These are phyloP conservation scores for Gryon sp. DNA, from an alignment of 1,140 invertebrate species.

Conservation along the genomic window DNA sequence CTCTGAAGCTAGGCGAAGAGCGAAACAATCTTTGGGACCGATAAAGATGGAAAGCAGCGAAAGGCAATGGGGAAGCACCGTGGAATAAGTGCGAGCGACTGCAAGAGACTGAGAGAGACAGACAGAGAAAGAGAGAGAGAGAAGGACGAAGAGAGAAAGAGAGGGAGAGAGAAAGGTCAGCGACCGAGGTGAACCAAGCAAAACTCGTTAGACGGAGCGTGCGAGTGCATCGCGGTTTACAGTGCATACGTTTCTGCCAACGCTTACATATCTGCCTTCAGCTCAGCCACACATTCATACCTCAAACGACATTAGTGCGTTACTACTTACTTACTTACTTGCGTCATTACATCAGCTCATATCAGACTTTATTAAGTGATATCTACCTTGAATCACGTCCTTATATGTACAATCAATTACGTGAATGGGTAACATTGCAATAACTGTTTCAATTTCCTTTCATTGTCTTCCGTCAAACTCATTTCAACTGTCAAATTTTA, in stretches of 20 bases:
- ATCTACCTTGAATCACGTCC: conserved; percentile 41
- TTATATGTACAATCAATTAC: conserved; percentile 49
- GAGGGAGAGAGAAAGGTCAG: conserved; percentile 53
- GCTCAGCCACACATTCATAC: conserved; percentile 12
- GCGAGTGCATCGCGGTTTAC: conserved; percentile 57
- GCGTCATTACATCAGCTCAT: conserved; percentile 53
- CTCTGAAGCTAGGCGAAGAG: conserved; percentile 25
- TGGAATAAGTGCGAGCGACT: conserved; percentile 50
- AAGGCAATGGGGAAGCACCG: conserved; percentile 48
- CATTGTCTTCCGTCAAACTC: too few relatives aligned
- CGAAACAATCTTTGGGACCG: conserved; percentile 30
- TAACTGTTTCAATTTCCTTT: conserved; percentile 22
- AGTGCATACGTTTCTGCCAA: conserved; percentile 53
- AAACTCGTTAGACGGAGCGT: conserved; percentile 60
- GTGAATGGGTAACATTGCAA: conserved; percentile 28
- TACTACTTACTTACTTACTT: conserved; percentile 45
- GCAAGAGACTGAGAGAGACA: too few relatives aligned
- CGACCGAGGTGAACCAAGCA: conserved; percentile 60
- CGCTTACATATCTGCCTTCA: conserved; percentile 44
- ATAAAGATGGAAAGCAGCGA: conserved; percentile 58
- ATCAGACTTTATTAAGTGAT: conserved; percentile 57
- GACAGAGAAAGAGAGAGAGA: conserved; percentile 26
- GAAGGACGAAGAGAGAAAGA: conserved; percentile 20
- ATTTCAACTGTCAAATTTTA: too few relatives aligned
- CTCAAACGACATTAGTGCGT: conserved; percentile 37